Evolutionary conservation across 2,113 vertebrate genomes (phyloP), one percentile per base, ranked within the genome.

Genomic region (Forbesichthys agassizii): DNA sequence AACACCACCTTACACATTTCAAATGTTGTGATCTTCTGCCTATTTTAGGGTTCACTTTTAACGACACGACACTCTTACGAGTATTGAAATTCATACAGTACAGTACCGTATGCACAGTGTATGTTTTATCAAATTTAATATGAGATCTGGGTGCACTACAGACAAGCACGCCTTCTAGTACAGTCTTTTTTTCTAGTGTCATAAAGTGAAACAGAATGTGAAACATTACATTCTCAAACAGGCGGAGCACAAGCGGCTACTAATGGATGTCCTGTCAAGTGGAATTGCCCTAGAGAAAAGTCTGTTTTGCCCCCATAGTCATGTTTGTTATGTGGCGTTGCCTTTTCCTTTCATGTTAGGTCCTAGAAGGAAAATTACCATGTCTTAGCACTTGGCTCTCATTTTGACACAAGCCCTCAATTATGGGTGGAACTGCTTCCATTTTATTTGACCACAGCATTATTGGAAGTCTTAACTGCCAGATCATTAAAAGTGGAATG

Each of bases 401-500:
- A 68, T 63, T 80, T 77, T 80, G 72, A 86, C 86, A 79, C 61
- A 70, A 78, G 71, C 14, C 71, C 74, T 73, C 85, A 86, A 89
- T 91, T 89, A 88, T 69, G 78, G 84, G 72, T 86, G 85, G 65
- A 86, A 75, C 83, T 64, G 74, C 74, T 69, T 68, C 72, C 77
- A 75, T 79, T 76, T 90, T 88, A 89, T 79, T 85, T 69, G 66
- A 87, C 87, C 82, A 68, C 84, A 82, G 73, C 73, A 36, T 71
- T 75, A 68, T 71, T 84, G 72, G 72, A 78, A 81, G 66, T 68
- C 73, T 68, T 56, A 49, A 77, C 79, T 83, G 78, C 77, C 68
- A 77, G 59, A 71, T 82, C 79, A 85, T 86, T 86, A 82, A 88
- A 85, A 88, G 71, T 61, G 49, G 33, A 86, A 64, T 49, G 60